Percentiles rank a stretch among this genome's conserved stretches.
phyloP scores from a whole-genome alignment of 2,888 invertebrate genomes.

The Andrena haemorrhoa region DNA sequence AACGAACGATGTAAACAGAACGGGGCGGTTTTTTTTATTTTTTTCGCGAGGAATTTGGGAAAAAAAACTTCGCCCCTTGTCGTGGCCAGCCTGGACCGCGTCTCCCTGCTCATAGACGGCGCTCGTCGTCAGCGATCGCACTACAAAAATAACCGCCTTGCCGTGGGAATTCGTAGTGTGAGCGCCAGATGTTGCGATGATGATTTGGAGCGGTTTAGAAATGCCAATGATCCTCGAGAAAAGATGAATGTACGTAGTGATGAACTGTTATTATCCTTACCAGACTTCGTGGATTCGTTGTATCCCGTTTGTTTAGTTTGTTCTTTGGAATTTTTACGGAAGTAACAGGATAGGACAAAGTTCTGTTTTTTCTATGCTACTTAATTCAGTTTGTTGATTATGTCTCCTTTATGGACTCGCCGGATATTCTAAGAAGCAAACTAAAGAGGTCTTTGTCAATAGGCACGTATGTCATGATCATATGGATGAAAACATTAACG shows the following conservation, averaged over 20 bases:
- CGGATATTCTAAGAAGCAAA: background rate
- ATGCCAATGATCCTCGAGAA: background rate
- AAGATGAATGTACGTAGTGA: background rate
- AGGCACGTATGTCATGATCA: slow-evolving; percentile 16
- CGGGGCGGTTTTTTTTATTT: background rate
- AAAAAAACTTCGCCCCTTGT: slow-evolving; percentile 5
- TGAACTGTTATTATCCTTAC: background rate
- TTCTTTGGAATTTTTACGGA: too few relatives aligned
- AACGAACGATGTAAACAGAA: background rate
- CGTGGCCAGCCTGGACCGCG: slow-evolving; percentile 48
- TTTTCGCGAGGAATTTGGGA: background rate
- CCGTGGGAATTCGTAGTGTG: background rate
- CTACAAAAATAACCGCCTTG: slow-evolving; percentile 46
- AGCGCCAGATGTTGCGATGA: background rate
- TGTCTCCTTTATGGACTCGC: background rate
- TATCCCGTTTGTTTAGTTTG: background rate
- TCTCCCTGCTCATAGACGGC: slow-evolving; percentile 54
- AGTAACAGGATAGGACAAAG: too few relatives aligned
- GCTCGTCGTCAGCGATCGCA: slow-evolving; percentile 41
- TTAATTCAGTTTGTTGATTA: background rate
- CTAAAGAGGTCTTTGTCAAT: slow-evolving; percentile 3
- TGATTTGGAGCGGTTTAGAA: background rate
- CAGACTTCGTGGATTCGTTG: background rate
- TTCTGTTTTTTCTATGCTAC: background rate
- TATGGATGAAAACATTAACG: slow-evolving; percentile 63